Evolutionary conservation across 2,113 vertebrate species (phyloP), one percentile per base, ranked within the genome.

Genomic region (Scalopus aquaticus): DNA sequence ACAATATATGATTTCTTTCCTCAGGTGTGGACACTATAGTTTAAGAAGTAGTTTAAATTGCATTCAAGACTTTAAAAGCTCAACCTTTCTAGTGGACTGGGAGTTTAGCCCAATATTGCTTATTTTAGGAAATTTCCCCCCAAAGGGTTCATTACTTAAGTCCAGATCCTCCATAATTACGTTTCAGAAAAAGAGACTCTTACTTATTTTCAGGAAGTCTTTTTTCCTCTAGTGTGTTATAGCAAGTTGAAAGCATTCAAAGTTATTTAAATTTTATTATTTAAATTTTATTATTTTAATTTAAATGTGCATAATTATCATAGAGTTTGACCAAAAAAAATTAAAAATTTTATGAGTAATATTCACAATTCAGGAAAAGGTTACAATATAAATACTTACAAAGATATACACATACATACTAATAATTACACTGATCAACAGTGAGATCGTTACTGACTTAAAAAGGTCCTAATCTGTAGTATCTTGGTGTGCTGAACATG

Each of bases 191-290:
- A 37, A 32, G 46, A 46, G 24, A 5, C 51, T 19, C n/a, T 78
- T 90, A 86, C 37, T 78, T 58, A 94, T 65, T 67, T 90, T 91
- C 69, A 78, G 7, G 26, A 83, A 90, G 32, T 72, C 28, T 54
- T 54, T 85, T 28, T 93, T 93, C 84, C 54, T 24, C 35, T 30
- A 24, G 32, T 54, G 5, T 91, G 16, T 80, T 90, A 74, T 22
- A 24, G 78, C 20, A 70, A 83, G 32, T 28, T 85, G 6, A 65
- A 82, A 91, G 11, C 16, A 82, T 10, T 7, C 30, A 58, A 93
- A 87, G 24, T 86, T 91, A 88, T 70, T 87, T n/a, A n/a, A n/a
- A n/a, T n/a, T n/a, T n/a, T n/a, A n/a, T n/a, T n/a, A n/a, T n/a
- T n/a, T n/a, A n/a, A n/a, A n/a, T n/a, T n/a, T n/a, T n/a, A 80